Conservation (phyloP, 2,797 vertebrate genomes). For the Staurois parvus region DNA sequence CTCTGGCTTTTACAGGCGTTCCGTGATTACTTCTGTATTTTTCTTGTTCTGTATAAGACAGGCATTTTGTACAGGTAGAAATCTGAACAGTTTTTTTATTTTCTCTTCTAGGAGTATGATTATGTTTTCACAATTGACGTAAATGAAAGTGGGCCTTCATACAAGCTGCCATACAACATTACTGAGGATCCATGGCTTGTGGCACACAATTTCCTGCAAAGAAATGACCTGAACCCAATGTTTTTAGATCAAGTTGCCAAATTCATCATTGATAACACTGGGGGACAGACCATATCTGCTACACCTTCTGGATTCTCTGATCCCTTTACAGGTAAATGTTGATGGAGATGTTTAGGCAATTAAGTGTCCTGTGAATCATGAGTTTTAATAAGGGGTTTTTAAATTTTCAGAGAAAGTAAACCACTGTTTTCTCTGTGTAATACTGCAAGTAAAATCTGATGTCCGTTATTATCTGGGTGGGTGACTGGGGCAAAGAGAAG, state of each 20-base stretch:
- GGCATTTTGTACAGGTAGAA: not conserved
- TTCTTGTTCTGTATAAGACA: too few species aligned
- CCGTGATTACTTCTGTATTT: too few species aligned
- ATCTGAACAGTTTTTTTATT: slow-evolving; percentile 15
- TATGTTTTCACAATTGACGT: slow-evolving; percentile 97
- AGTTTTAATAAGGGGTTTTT: too few species aligned
- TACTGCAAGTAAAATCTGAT: too few species aligned
- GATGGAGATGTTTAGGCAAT: too few species aligned
- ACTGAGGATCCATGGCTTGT: slow-evolving; percentile 94
- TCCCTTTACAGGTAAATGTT: slow-evolving; percentile 90
- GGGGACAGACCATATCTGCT: slow-evolving; percentile 83
- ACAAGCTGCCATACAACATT: slow-evolving; percentile 94
- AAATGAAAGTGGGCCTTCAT: slow-evolving; percentile 92
- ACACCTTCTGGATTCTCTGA: slow-evolving; percentile 79
- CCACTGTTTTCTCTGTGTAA: too few species aligned
- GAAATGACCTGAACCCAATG: slow-evolving; percentile 93
- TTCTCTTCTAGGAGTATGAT: slow-evolving; percentile 89
- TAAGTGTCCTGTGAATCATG: too few species aligned
- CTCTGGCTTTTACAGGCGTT: too few species aligned
- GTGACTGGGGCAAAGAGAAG: too few species aligned
- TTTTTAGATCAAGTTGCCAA: slow-evolving; percentile 98
- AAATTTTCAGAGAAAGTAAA: too few species aligned
- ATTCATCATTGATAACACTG: slow-evolving; percentile 97
- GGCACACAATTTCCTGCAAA: slow-evolving; percentile 95
- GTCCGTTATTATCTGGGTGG: too few species aligned